phyloP scores from a whole-genome alignment of 2,888 invertebrate genomes.

The Saturnia pavonia region DNA sequence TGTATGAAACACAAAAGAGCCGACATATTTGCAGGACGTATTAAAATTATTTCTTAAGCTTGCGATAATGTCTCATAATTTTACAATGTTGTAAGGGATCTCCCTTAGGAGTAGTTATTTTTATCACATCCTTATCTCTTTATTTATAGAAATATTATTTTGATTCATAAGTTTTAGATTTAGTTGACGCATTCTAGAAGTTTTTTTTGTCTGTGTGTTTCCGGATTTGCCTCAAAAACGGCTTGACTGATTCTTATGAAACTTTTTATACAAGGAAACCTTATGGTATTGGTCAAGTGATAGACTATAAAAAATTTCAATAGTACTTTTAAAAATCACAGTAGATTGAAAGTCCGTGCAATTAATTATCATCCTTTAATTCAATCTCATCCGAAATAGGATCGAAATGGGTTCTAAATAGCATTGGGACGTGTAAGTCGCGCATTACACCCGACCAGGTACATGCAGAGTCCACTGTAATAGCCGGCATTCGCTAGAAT shows the following conservation, averaged over 20 bases:
- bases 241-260: too few relatives aligned
- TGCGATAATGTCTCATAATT: not conserved
- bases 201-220: too few relatives aligned
- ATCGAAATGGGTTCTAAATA: conserved; percentile 43
- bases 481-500: conserved; percentile 55
- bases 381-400: conserved; percentile 31
- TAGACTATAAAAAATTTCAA: too few relatives aligned
- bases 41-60: not conserved
- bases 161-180: not conserved
- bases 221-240: too few relatives aligned
- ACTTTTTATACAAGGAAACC: too few relatives aligned
- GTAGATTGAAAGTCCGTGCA: not conserved
- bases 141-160: not conserved
- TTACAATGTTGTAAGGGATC: not conserved
- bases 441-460: conserved; percentile 46
- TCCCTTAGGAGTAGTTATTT: not conserved
- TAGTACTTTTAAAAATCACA: not conserved
- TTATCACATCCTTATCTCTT: not conserved
- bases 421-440: conserved; percentile 46
- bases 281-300: too few relatives aligned
- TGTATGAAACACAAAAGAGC: conserved; percentile 25
- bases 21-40: conserved; percentile 22
- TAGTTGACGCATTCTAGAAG: not conserved
- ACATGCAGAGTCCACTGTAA: conserved; percentile 41
- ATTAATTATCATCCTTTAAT: conserved; percentile 14